Base-by-base conservation (phyloP, 2,888 invertebrate genomes). In the Sylvicola cinctus region DNA sequence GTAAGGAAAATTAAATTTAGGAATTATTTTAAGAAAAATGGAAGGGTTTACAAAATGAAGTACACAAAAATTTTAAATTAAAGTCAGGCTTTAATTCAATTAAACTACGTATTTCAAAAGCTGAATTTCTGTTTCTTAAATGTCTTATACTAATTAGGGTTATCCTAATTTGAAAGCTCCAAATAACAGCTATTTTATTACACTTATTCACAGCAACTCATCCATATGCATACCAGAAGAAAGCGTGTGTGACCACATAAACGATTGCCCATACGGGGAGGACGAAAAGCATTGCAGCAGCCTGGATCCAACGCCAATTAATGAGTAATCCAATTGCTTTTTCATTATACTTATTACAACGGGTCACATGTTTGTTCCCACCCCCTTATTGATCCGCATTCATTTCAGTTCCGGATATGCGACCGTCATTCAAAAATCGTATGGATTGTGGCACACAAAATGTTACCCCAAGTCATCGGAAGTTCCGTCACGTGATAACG, bases 191-290 rank as follows among this genome's bases (percentile, higher is more conserved):
- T 10, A 23, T 6, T 23, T 23, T 34, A n/a, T 30, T 11, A 30
- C 23, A 35, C 23, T 31, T 32, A 29, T 16, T 32, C 33, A 20
- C 37, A 30, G 5, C 33, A 55, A 56, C 13, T 46, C 60, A 15
- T 55, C 63, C 6, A 58, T 61, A 34, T 83, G 83, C 44, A 63
- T 84, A 30, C 66, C 80, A 1, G 59, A 60, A 16, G 80, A 81
- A 41, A 69, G 76, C 55, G 67, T 81, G 1, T 84, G 84, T 48
- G 84, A 84, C 47, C 74, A 72, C n/a, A 52, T 66, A 6, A 44
- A 50, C 1, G 83, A 85, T 46, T 85, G 84, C 49, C 70, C 72
- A 0, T 60, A 69, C 37, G 73, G 72, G 5, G 75, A 77, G 42
- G 84, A 85, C 45, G 84, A 84, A 49, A 49, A 49, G 6, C 52